Evolutionary conservation across 2,113 vertebrate genomes (phyloP).

Genomic region (Ifrita kowaldi): DNA sequence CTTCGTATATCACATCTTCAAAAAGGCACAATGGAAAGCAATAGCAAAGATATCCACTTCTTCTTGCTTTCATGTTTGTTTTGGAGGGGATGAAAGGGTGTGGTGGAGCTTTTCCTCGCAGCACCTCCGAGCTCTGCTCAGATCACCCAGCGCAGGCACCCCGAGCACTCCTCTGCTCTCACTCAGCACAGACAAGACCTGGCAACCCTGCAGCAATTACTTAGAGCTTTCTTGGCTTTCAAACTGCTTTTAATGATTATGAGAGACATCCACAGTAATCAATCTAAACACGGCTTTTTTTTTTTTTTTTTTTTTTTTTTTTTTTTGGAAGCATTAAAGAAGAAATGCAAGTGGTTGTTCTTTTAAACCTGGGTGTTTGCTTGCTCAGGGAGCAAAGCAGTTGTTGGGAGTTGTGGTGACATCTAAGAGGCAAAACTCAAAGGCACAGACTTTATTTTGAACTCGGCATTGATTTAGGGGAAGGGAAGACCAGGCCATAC

Average conservation of each 20-base stretch:
- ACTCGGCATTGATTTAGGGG: not conserved
- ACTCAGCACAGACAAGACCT: not conserved
- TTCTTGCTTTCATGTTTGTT: conserved; percentile 28
- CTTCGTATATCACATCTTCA: conserved; percentile 44
- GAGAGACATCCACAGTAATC: not conserved
- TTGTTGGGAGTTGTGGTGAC: not conserved
- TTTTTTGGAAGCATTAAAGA: not conserved
- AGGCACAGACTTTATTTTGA: not conserved
- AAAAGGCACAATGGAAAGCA: conserved; percentile 36
- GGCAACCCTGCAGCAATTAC: not conserved
- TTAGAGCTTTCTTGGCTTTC: not conserved
- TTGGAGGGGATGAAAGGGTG: conserved; percentile 24
- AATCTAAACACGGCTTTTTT: not conserved
- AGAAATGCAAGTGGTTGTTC: not conserved
- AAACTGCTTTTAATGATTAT: not conserved
- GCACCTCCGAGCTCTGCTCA: not conserved
- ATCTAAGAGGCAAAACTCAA: not conserved
- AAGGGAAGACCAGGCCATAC: not conserved
- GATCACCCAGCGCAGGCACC: not conserved
- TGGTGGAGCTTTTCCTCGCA: not conserved
- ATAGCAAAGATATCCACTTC: not conserved
- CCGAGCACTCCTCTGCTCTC: not conserved
- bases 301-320: not conserved
- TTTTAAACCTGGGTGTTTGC: not conserved
- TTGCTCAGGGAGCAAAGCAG: not conserved